These are phyloP conservation scores for Teleiodes luculella DNA, from an alignment of 2,888 invertebrate species.

Conservation along the genomic window DNA sequence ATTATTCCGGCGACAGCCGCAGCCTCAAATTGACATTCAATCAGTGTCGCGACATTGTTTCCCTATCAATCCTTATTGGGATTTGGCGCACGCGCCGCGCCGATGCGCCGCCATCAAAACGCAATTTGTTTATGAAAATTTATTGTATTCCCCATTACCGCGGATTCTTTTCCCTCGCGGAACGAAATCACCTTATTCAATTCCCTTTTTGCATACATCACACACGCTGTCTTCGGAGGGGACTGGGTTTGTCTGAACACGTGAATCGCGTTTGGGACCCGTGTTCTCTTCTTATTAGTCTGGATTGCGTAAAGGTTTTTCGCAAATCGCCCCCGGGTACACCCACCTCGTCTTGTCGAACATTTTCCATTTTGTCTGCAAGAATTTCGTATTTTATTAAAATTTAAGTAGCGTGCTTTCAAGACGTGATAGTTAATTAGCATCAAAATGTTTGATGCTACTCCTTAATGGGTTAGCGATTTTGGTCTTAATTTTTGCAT, in stretches of 20 bases:
- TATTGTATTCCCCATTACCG: slow-evolving; percentile 78
- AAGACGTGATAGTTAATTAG: slow-evolving; percentile 5
- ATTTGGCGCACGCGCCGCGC: slow-evolving; percentile 64
- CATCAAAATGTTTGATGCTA: slow-evolving; percentile 3
- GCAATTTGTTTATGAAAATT: slow-evolving; percentile 80
- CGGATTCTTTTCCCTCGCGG: slow-evolving; percentile 74
- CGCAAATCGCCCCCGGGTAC: slow-evolving; percentile 53
- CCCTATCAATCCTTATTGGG: slow-evolving; percentile 77
- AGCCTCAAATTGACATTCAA: slow-evolving; percentile 74
- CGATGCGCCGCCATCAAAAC: slow-evolving; percentile 73
- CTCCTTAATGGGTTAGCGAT: not conserved
- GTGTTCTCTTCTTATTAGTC: slow-evolving; percentile 74
- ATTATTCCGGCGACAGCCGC: slow-evolving; percentile 56
- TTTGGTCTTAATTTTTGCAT: not conserved
- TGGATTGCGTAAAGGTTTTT: slow-evolving; percentile 69
- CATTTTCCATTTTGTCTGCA: slow-evolving; percentile 23
- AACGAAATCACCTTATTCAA: slow-evolving; percentile 79
- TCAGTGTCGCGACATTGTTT: slow-evolving; percentile 76
- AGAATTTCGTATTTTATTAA: slow-evolving; percentile 17
- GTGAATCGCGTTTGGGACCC: slow-evolving; percentile 74
- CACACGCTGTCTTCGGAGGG: slow-evolving; percentile 65
- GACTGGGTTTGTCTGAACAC: slow-evolving; percentile 72
- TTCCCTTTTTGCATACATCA: slow-evolving; percentile 79
- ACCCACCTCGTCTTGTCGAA: slow-evolving; percentile 27
- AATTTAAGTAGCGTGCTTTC: not conserved